Evolutionary conservation across 2,797 vertebrate species (phyloP).

Genomic region (Manis pentadactyla): DNA sequence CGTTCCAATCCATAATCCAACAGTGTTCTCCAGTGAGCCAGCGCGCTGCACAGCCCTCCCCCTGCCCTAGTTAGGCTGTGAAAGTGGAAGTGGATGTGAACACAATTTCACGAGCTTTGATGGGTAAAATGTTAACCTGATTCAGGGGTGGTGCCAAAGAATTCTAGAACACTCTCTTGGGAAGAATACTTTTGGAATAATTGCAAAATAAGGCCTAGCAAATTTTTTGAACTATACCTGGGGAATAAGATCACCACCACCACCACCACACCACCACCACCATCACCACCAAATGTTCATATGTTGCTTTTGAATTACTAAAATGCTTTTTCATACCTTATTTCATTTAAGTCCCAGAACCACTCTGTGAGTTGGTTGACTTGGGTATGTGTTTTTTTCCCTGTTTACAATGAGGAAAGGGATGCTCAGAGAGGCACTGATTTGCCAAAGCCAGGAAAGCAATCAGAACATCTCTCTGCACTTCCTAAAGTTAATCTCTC

Average conservation of each 20-base stretch:
- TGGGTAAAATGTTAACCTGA: not conserved
- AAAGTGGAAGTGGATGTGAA: not conserved
- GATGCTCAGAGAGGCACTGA: not conserved
- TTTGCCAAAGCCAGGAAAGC: not conserved
- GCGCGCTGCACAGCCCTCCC: accelerated
- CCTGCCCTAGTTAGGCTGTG: accelerated
- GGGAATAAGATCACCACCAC: not conserved
- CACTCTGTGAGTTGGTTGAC: not conserved
- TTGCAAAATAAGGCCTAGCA: not conserved
- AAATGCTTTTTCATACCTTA: not conserved
- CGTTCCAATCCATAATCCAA: not conserved
- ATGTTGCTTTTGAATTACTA: conserved; percentile 22
- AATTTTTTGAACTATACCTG: not conserved
- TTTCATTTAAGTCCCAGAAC: not conserved
- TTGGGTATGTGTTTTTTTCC: conserved; percentile 27
- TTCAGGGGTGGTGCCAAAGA: not conserved
- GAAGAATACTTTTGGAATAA: conserved; percentile 24
- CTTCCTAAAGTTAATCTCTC: conserved; percentile 3
- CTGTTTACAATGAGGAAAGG: not conserved
- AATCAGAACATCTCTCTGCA: not conserved
- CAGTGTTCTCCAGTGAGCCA: not conserved
- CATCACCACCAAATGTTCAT: not conserved
- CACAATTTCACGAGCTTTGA: not conserved
- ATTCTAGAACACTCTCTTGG: not conserved
- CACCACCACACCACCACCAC: not conserved